Conservation (phyloP, 2,113 vertebrate genomes). For the Platycercus adscitus region DNA sequence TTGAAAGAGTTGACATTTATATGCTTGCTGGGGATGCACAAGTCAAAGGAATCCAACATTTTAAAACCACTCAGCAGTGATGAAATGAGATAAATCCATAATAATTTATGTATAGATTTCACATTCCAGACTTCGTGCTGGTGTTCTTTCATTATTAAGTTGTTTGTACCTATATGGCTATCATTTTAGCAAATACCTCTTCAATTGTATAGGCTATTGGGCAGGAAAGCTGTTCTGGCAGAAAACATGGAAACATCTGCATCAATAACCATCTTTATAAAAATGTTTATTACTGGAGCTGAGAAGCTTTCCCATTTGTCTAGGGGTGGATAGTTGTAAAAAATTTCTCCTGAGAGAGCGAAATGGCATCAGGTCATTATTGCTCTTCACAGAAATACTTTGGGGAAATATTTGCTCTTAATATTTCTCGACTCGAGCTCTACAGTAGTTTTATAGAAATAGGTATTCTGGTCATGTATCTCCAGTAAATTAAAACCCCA, state of each 20-base stretch:
- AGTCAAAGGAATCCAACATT: background rate
- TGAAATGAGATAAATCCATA: background rate
- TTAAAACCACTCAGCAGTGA: background rate
- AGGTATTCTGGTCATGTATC: background rate
- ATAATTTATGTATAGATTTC: background rate
- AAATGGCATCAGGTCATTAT: background rate
- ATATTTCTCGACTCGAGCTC: background rate
- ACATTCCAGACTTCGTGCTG: background rate
- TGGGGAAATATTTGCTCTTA: background rate
- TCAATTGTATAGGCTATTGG: background rate
- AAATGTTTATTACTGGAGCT: background rate
- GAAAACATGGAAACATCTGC: background rate
- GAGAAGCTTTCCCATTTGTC: background rate
- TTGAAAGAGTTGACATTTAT: conserved; percentile 19
- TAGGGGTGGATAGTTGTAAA: background rate
- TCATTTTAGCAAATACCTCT: background rate
- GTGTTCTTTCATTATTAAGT: background rate
- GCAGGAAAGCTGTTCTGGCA: conserved; percentile 3
- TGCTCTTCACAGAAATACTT: background rate
- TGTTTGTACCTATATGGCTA: background rate
- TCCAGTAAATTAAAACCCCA: conserved; percentile 35
- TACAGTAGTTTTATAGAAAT: background rate
- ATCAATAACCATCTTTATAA: background rate
- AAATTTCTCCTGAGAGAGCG: background rate
- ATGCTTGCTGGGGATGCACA: background rate